Evolutionary conservation across 1,140 invertebrate species (phyloP).

Genomic region (Sinella curviseta): DNA sequence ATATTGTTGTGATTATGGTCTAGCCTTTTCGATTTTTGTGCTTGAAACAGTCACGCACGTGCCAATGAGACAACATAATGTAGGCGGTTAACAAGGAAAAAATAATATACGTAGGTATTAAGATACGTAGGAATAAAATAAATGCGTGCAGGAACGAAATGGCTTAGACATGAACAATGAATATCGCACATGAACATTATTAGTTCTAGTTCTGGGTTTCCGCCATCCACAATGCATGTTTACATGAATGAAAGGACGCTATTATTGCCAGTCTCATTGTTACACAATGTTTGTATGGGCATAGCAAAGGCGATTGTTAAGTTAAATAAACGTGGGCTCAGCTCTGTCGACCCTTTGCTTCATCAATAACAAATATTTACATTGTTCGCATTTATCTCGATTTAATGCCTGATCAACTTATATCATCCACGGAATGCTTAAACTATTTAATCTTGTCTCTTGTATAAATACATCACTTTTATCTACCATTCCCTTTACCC

Average conservation of each 20-base stretch:
- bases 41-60: slow-evolving; percentile 17
- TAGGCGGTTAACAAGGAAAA: slow-evolving; percentile 1
- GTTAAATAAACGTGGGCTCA: neutral
- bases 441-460: neutral
- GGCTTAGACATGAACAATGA: neutral
- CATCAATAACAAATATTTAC: neutral
- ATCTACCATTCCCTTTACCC: no score
- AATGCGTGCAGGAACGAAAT: neutral
- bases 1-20: no score
- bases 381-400: neutral
- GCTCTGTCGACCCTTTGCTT: neutral
- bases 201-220: slow-evolving; percentile 4
- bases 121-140: neutral
- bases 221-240: neutral
- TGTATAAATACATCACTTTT: neutral
- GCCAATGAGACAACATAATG: neutral
- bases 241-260: neutral
- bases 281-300: no score
- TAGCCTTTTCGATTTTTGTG: neutral
- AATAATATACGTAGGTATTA: neutral
- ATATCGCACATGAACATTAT: neutral
- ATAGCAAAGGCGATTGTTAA: neutral
- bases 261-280: no score
- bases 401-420: neutral
- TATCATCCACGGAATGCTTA: neutral